phyloP scores from a whole-genome alignment of 2,797 vertebrate genomes.

The Apodemus agrarius region DNA sequence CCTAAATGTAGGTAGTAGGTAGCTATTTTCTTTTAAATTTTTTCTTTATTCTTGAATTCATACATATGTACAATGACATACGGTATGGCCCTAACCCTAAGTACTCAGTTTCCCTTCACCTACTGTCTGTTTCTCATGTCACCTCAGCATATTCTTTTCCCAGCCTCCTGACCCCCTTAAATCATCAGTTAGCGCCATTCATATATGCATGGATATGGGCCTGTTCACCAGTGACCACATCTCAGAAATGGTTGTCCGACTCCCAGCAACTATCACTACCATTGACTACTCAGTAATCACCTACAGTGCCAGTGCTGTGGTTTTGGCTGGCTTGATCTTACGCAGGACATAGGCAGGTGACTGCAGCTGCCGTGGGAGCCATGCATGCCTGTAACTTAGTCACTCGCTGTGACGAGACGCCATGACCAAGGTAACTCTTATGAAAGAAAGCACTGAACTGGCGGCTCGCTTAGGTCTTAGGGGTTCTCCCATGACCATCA shows the following conservation, averaged over 20 bases:
- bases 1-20: background rate
- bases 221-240: background rate
- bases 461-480: background rate
- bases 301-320: background rate
- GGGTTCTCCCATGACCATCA: background rate
- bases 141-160: background rate
- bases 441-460: background rate
- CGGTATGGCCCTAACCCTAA: accelerated
- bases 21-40: conserved; percentile 7
- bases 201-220: background rate
- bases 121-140: background rate
- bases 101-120: background rate
- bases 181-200: background rate
- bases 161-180: background rate
- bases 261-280: background rate
- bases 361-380: no score
- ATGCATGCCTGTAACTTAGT: background rate
- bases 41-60: background rate
- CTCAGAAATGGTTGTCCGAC: background rate
- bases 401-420: background rate
- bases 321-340: background rate
- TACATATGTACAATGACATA: background rate
- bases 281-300: background rate
- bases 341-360: no score
- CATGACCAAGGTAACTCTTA: background rate